Conservation (phyloP, 2,797 vertebrate species). For the Naso thynnoides region DNA sequence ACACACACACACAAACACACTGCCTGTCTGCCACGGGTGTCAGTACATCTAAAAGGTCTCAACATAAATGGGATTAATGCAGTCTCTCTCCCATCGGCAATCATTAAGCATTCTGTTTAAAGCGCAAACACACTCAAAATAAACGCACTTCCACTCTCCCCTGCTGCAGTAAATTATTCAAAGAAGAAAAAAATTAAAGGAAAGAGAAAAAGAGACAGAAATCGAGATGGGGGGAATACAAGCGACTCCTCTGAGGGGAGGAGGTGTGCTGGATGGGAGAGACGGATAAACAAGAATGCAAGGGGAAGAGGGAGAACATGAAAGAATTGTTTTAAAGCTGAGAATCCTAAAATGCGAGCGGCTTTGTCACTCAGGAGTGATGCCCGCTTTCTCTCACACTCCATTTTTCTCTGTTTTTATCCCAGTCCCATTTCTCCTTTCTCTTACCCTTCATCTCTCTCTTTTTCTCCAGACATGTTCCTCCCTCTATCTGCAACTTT, state of each 20-base stretch:
- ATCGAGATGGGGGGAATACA: conserved; percentile 47
- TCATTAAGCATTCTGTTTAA: conserved; percentile 90
- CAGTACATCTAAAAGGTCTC: conserved; percentile 87
- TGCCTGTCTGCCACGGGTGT: conserved; percentile 83
- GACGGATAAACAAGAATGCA: conserved; percentile 75
- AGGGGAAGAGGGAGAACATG: conserved; percentile 55
- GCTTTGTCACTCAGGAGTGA: conserved; percentile 61
- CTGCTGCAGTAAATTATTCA: conserved; percentile 87
- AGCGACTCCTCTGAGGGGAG: conserved; percentile 53
- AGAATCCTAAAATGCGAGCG: conserved; percentile 66
- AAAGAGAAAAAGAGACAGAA: conserved; percentile 65
- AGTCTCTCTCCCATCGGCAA: conserved; percentile 85
- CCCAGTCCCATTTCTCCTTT: conserved; percentile 18
- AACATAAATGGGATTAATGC: conserved; percentile 88
- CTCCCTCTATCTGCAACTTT: conserved; percentile 43
- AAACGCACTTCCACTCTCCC: conserved; percentile 83
- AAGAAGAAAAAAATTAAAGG: conserved; percentile 76
- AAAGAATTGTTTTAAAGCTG: conserved; percentile 72
- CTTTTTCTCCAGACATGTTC: conserved; percentile 57
- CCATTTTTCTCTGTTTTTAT: conserved; percentile 23
- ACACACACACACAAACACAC: conserved; percentile 42
- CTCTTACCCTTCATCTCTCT: conserved; percentile 37
- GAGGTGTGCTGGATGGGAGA: conserved; percentile 57
- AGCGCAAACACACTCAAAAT: conserved; percentile 86
- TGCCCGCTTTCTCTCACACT: conserved; percentile 33